These are phyloP conservation scores for Meriones psammophilus DNA, from an alignment of 2,797 vertebrate genomes.

Conservation along the genomic window DNA sequence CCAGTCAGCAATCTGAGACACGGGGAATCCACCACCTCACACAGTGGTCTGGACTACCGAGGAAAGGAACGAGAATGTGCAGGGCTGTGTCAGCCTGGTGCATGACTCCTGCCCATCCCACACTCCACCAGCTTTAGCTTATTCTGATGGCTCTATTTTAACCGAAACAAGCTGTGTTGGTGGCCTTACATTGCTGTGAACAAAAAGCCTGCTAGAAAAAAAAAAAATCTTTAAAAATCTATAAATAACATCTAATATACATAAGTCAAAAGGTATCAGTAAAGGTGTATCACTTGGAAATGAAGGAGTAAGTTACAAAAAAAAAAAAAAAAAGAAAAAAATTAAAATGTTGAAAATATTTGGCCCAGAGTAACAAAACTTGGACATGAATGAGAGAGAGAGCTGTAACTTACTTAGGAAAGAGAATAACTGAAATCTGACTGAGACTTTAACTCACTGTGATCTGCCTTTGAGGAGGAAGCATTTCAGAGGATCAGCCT, in stretches of 20 bases:
- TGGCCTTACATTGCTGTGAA: neutral
- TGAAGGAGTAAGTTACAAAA: conserved; percentile 21
- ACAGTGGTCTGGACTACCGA: neutral
- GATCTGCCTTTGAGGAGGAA: neutral
- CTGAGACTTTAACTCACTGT: neutral
- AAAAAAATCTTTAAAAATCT: neutral
- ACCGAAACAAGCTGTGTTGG: neutral
- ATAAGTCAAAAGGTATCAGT: neutral
- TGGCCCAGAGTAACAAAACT: neutral
- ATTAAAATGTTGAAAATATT: conserved; percentile 33
- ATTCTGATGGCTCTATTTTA: neutral
- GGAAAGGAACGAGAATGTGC: neutral
- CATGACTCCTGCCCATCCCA: neutral
- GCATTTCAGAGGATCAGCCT: neutral
- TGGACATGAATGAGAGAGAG: neutral
- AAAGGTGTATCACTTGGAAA: neutral
- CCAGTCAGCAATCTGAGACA: conserved; percentile 14
- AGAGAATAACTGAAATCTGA: neutral
- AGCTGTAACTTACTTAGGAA: neutral
- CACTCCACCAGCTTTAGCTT: neutral
- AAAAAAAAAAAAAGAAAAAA: neutral
- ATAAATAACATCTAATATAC: neutral
- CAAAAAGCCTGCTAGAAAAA: neutral
- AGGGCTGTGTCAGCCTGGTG: neutral
- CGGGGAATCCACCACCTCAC: neutral